These are phyloP conservation scores for Syritta pipiens DNA, from an alignment of 2,888 invertebrate genomes.

Conservation along the genomic window DNA sequence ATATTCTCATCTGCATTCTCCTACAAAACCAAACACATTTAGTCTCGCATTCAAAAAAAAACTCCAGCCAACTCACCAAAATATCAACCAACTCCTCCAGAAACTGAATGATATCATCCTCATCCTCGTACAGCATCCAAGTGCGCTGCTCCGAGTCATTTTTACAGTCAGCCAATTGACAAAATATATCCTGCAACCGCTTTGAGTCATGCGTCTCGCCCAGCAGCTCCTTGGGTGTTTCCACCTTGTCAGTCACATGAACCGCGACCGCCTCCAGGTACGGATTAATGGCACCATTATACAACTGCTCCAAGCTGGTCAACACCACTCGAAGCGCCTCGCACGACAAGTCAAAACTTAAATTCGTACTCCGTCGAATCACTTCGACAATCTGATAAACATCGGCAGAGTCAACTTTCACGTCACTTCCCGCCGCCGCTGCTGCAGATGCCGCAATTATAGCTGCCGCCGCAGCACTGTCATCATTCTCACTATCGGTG, in stretches of 20 bases:
- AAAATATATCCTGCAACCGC: conserved; percentile 89
- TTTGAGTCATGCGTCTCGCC: conserved; percentile 90
- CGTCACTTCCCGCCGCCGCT: conserved; percentile 71
- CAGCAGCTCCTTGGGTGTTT: conserved; percentile 83
- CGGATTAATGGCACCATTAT: conserved; percentile 82
- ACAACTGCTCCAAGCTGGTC: conserved; percentile 79
- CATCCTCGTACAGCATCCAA: conserved; percentile 97
- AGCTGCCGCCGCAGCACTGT: conserved; percentile 72
- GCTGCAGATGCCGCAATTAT: conserved; percentile 64
- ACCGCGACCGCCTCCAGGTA: conserved; percentile 83
- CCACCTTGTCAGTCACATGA: conserved; percentile 83
- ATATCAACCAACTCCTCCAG: conserved; percentile 90
- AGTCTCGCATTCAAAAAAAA: too few relatives aligned
- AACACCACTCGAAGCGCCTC: conserved; percentile 91
- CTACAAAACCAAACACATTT: conserved; percentile 80
- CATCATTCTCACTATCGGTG: conserved; percentile 71
- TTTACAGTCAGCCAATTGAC: conserved; percentile 91
- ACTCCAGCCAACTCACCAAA: conserved; percentile 81
- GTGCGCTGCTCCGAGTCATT: conserved; percentile 97
- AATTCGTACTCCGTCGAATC: conserved; percentile 89
- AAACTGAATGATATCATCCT: conserved; percentile 91
- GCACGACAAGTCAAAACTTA: conserved; percentile 92
- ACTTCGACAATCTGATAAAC: conserved; percentile 90
- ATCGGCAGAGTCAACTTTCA: conserved; percentile 78
- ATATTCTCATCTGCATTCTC: conserved; percentile 95